Conservation (phyloP, 2,797 vertebrate species). For the Darevskia mixta region DNA sequence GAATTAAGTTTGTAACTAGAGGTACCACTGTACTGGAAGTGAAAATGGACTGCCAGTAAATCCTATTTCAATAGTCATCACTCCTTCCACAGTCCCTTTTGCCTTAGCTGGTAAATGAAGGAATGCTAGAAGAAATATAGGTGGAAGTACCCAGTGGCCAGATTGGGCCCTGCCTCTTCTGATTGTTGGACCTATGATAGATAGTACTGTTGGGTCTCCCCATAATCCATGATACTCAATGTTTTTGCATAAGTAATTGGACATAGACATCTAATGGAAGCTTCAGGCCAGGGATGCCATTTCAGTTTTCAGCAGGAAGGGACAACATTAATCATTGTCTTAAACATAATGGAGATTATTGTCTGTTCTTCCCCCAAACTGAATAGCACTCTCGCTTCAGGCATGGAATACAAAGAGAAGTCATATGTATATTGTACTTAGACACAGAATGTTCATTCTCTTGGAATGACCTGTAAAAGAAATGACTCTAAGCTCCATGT, state of each 20-base stretch:
- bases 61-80: neutral
- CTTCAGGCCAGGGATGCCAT: neutral
- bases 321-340: slow-evolving; percentile 21
- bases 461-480: slow-evolving; percentile 22
- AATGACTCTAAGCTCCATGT: neutral
- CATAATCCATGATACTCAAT: neutral
- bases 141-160: neutral
- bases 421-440: slow-evolving; percentile 13
- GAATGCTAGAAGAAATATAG: neutral
- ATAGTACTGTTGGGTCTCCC: neutral
- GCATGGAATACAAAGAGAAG: slow-evolving; percentile 26
- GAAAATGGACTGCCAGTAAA: neutral
- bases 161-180: neutral
- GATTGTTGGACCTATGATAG: neutral
- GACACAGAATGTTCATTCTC: slow-evolving; percentile 17
- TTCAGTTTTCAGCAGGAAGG: slow-evolving; percentile 6
- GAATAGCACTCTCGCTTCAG: slow-evolving; percentile 17
- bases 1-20: no score
- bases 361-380: neutral
- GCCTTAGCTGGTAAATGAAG: neutral
- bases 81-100: neutral
- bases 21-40: no score
- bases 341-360: neutral
- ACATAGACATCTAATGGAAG: neutral
- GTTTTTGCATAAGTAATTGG: neutral